Evolutionary conservation across 2,888 invertebrate species (phyloP).

Genomic region (Diabrotica balteata): DNA sequence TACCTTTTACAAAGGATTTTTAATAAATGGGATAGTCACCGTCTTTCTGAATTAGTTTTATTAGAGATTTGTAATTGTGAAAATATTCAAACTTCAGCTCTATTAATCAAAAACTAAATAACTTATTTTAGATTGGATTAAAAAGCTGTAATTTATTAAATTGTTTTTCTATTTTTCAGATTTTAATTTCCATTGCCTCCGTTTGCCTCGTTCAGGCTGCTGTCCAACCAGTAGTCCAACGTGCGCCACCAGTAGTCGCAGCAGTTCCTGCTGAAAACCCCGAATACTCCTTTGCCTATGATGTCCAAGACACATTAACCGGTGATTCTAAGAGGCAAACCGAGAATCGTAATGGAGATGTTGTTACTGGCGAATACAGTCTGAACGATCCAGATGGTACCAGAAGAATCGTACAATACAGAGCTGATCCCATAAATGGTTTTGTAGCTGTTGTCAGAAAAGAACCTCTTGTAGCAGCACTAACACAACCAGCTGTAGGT

Average conservation of each 20-base stretch:
- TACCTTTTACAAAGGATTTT: no score
- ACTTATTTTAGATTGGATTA: no score
- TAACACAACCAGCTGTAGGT: slow-evolving; percentile 6
- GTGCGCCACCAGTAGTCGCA: slow-evolving; percentile 59
- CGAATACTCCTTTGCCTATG: slow-evolving; percentile 73
- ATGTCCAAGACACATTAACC: slow-evolving; percentile 71
- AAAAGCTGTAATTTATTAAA: background rate
- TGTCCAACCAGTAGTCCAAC: slow-evolving; percentile 13
- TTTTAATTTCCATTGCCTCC: no score
- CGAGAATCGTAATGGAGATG: slow-evolving; percentile 66
- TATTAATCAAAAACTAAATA: no score
- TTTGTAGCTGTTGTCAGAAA: slow-evolving; percentile 74
- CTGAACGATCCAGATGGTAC: slow-evolving; percentile 71
- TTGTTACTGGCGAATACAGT: slow-evolving; percentile 70
- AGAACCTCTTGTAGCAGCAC: slow-evolving; percentile 59
- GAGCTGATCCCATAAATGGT: slow-evolving; percentile 71
- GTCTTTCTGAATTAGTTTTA: no score
- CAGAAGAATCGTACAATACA: slow-evolving; percentile 69
- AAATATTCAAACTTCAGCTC: no score
- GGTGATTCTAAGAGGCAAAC: slow-evolving; percentile 66
- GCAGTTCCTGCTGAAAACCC: slow-evolving; percentile 67
- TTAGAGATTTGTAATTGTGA: no score
- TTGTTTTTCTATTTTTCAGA: background rate
- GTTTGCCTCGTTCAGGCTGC: slow-evolving; percentile 11
- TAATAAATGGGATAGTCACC: no score